phyloP scores from a whole-genome alignment of 2,113 vertebrate genomes.

The Dromaius novaehollandiae region DNA sequence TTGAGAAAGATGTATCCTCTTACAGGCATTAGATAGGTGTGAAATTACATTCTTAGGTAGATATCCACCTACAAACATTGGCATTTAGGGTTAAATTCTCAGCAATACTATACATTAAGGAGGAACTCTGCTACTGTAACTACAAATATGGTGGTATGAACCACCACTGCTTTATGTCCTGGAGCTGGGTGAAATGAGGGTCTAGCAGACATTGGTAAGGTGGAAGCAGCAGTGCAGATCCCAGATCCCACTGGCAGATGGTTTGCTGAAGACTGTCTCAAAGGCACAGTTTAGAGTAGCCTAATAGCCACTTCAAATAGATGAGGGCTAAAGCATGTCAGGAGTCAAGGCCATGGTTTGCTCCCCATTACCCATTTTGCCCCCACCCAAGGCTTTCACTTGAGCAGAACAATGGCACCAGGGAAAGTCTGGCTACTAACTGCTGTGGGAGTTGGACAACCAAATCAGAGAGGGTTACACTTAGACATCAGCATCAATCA shows the following conservation, averaged over 20 bases:
- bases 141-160: not conserved
- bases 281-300: not conserved
- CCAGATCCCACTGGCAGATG: not conserved
- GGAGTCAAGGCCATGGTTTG: not conserved
- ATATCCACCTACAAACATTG: not conserved
- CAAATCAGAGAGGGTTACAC: not conserved
- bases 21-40: not conserved
- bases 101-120: not conserved
- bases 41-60: not conserved
- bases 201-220: not conserved
- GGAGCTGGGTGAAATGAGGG: not conserved
- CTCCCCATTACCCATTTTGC: not conserved
- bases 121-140: not conserved
- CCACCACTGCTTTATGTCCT: not conserved
- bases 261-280: not conserved
- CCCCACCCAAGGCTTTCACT: not conserved
- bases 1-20: not conserved
- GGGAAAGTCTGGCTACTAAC: not conserved
- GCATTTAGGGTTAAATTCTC: not conserved
- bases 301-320: not conserved
- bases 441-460: not conserved
- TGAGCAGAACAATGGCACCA: accelerated
- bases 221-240: not conserved
- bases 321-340: not conserved
- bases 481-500: not conserved